Percentiles rank a stretch among this genome's conserved stretches.
These are phyloP conservation scores for Eulemur coronatus DNA, from an alignment of 2,797 vertebrate species.

Conservation along the genomic window DNA sequence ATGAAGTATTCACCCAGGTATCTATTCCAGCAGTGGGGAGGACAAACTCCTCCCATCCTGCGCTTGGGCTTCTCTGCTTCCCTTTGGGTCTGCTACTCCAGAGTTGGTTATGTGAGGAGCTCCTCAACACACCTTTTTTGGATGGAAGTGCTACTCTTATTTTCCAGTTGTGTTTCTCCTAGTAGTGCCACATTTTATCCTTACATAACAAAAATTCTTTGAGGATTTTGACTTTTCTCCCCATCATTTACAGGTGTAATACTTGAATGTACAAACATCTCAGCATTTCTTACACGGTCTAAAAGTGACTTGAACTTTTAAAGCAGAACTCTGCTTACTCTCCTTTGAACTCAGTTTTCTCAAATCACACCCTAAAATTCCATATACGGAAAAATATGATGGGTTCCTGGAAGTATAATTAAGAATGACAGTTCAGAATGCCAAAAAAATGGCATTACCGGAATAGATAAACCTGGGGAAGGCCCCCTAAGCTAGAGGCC, in stretches of 20 bases:
- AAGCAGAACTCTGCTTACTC: neutral
- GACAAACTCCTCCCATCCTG: neutral
- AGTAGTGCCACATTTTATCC: neutral
- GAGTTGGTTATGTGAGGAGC: neutral
- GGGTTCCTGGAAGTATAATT: neutral
- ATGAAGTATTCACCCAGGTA: too few relatives aligned
- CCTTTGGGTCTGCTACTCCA: neutral
- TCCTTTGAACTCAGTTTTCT: neutral
- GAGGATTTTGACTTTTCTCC: neutral
- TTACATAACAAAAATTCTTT: neutral
- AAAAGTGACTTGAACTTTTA: neutral
- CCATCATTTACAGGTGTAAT: neutral
- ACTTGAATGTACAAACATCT: neutral
- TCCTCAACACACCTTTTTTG: neutral
- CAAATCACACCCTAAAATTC: neutral
- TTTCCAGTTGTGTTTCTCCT: neutral
- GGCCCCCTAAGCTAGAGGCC: neutral
- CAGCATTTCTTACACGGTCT: neutral
- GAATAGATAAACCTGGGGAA: neutral
- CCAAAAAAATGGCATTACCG: neutral
- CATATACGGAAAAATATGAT: neutral
- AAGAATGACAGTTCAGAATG: neutral
- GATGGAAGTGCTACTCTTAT: neutral
- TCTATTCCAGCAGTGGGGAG: neutral
- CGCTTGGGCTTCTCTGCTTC: neutral